A percentile compares a stretch with the other conserved stretches of the same genome.
Conservation (phyloP, 2,113 vertebrate species). For the Ailurus styani region DNA sequence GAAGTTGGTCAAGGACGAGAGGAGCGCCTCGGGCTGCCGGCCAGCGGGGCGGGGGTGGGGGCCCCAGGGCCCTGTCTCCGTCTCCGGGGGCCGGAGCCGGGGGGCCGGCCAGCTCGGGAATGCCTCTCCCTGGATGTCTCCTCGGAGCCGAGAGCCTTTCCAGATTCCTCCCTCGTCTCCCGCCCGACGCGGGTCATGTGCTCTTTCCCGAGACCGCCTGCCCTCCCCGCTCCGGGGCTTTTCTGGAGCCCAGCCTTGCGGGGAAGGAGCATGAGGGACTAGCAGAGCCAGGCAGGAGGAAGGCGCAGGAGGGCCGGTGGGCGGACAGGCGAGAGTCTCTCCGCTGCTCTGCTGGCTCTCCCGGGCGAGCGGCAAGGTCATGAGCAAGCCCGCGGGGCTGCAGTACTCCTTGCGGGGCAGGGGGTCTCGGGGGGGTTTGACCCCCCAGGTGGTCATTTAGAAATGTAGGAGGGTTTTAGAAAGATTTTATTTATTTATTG, state of each 20-base stretch:
- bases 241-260: fast-evolving
- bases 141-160: neutral
- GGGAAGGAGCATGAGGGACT: neutral
- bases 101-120: neutral
- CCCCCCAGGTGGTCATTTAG: fast-evolving
- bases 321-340: neutral
- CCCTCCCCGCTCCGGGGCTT: neutral
- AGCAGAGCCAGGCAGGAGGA: neutral
- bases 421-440: neutral
- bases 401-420: fast-evolving
- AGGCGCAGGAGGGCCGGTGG: neutral
- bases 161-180: neutral
- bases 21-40: neutral
- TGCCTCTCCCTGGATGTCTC: neutral
- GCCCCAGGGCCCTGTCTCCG: neutral
- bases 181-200: neutral
- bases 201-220: neutral
- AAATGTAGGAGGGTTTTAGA: neutral
- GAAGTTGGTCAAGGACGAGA: neutral
- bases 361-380: neutral
- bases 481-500: neutral
- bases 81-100: neutral
- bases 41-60: neutral
- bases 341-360: neutral
- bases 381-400: fast-evolving